Evolutionary conservation across 2,888 invertebrate species (phyloP), one percentile per base, ranked within the genome.

Genomic region (Myathropa florea): DNA sequence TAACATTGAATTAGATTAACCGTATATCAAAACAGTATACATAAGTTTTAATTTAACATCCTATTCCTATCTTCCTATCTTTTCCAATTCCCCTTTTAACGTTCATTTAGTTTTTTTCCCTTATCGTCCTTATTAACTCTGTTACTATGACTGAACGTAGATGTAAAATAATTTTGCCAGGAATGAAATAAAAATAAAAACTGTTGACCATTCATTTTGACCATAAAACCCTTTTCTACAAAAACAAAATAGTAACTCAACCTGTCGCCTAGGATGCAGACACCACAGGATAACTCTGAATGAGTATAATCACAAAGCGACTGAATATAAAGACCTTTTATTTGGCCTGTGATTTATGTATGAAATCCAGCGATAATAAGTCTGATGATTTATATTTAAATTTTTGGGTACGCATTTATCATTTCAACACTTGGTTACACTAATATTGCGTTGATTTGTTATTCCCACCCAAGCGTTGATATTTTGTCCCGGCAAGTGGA

Each of bases 341-440:
- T 79, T 57, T 28, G 53, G 6, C 9, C 21, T 28, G 18, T 81
- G 68, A 79, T 75, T 75, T 75, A 81, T 75, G 57, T 75, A 2
- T 59, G 36, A 39, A 75, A 68, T 75, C 28, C 46, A 30, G 39
- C 63, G 75, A 81, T 70, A 75, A 70, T 68, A 81, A 75, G 81
- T 75, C 68, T 30, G 18, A 12, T 81, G 81, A 81, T 81, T 81
- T 81, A 81, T 81, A 70, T 70, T 81, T 64, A 46, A 75, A 61
- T 75, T 63, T 59, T 75, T n/a, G 60, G 59, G 30, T 59, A 65
- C 59, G 65, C 79, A 72, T 72, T 72, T 72, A 72, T 78, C 72
- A 79, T 65, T 24, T 60, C 59, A 67, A 59, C 65, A 72, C 65
- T 65, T 70, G 72, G 71, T 60, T 60, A 30, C 57, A 28, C 77